These are phyloP conservation scores for Drosophila mercatorum DNA, from an alignment of 2,888 invertebrate genomes.

Conservation along the genomic window DNA sequence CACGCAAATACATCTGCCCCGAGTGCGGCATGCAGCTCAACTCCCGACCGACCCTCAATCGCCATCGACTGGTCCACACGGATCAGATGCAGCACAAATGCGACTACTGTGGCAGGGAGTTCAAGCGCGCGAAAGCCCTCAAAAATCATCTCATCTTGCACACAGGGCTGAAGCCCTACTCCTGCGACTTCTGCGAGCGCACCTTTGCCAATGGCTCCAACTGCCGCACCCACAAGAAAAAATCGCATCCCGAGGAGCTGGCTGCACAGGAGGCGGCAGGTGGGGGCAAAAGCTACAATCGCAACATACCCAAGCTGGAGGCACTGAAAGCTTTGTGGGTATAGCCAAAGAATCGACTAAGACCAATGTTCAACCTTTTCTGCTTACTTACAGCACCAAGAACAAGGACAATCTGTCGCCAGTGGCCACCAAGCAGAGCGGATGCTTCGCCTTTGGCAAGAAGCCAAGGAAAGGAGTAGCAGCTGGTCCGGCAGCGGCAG, in stretches of 20 bases:
- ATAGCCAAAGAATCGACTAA: neutral
- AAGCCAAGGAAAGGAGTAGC: constrained; percentile 62
- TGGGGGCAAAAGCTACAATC: constrained; percentile 78
- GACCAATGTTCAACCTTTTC: neutral
- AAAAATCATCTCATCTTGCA: constrained; percentile 84
- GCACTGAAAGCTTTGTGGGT: constrained; percentile 83
- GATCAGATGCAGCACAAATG: constrained; percentile 83
- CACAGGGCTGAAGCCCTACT: constrained; percentile 84
- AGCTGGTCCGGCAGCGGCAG: constrained; percentile 25
- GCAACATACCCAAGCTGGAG: constrained; percentile 84
- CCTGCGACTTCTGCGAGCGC: constrained; percentile 84
- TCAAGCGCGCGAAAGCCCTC: constrained; percentile 84
- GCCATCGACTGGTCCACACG: constrained; percentile 82
- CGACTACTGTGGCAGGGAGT: constrained; percentile 82
- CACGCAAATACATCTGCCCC: constrained; percentile 82
- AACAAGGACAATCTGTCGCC: constrained; percentile 81
- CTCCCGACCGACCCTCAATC: constrained; percentile 79
- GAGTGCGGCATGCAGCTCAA: constrained; percentile 82
- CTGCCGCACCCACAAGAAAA: constrained; percentile 84
- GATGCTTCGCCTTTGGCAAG: constrained; percentile 81
- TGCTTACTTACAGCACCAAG: constrained; percentile 67
- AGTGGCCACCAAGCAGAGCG: constrained; percentile 81
- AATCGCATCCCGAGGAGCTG: constrained; percentile 83
- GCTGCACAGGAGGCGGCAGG: constrained; percentile 83
- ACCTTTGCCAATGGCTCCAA: constrained; percentile 85